phyloP scores from a whole-genome alignment of 2,797 vertebrate species.

The Melanogrammus aeglefinus region DNA sequence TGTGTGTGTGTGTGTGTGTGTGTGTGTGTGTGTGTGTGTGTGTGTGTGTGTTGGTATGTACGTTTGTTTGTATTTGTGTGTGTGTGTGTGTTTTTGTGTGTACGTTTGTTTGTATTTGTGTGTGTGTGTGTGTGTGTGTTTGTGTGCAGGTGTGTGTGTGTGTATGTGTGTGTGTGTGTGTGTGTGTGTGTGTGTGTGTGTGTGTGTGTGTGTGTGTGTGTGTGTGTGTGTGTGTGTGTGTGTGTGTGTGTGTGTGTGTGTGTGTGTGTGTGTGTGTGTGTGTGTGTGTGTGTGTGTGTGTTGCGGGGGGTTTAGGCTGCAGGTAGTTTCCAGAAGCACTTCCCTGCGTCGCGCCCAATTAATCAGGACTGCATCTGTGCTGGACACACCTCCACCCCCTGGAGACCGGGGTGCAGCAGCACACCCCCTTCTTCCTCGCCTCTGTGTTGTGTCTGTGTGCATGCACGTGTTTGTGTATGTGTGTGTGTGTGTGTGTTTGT shows the following conservation, averaged over 20 bases:
- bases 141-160: too few species aligned
- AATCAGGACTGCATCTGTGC: slow-evolving; percentile 81
- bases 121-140: slow-evolving; percentile 9
- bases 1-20: too few species aligned
- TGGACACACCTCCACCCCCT: slow-evolving; percentile 70
- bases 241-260: not conserved
- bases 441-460: slow-evolving; percentile 7
- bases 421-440: too few species aligned
- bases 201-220: not conserved
- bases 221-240: not conserved
- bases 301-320: slow-evolving; percentile 49
- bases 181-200: too few species aligned
- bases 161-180: not conserved
- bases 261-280: too few species aligned
- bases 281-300: too few species aligned
- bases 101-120: too few species aligned
- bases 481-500: not conserved
- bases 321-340: slow-evolving; percentile 83
- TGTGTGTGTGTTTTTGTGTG: too few species aligned
- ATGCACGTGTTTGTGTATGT: not conserved
- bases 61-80: too few species aligned
- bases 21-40: too few species aligned
- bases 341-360: slow-evolving; percentile 80
- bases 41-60: too few species aligned
- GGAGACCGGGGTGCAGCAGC: slow-evolving; percentile 43